These are phyloP conservation scores for Siphonodentalium dalli DNA, from an alignment of 2,888 invertebrate species.

Conservation along the genomic window DNA sequence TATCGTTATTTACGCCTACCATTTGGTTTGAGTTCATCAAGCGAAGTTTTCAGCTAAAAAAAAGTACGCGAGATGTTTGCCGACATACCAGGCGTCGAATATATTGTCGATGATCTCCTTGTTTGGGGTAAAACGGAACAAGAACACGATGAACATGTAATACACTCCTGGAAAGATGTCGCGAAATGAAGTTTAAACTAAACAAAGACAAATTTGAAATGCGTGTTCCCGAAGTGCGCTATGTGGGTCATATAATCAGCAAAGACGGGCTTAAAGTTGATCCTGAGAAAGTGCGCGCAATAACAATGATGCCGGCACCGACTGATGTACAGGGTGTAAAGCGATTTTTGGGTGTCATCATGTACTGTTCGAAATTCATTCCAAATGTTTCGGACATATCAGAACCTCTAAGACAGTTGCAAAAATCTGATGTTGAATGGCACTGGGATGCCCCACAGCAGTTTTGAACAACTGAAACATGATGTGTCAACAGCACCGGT, in stretches of 20 bases:
- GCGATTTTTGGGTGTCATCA: background rate
- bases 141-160: conserved; percentile 7
- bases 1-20: conserved; percentile 6
- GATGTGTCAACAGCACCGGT: conserved; percentile 2
- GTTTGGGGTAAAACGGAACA: conserved; percentile 5
- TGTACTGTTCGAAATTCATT: conserved; percentile 1
- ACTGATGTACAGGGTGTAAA: conserved; percentile 3
- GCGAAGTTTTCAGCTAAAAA: conserved; percentile 13
- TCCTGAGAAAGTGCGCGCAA: background rate
- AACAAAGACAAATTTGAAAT: conserved; percentile 9
- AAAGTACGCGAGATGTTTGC: background rate
- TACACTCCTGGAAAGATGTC: conserved; percentile 9
- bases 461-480: conserved; percentile 4
- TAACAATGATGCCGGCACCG: conserved; percentile 1
- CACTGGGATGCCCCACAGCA: conserved; percentile 1
- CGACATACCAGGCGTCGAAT: conserved; percentile 2
- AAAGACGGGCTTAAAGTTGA: conserved; percentile 1
- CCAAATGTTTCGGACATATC: conserved; percentile 3
- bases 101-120: conserved; percentile 13
- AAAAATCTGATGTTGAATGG: background rate
- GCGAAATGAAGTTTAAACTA: conserved; percentile 13
- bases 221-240: conserved; percentile 10
- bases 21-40: conserved; percentile 8
- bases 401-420: background rate
- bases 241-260: conserved; percentile 11